Percentiles rank a stretch among this genome's conserved stretches.
Evolutionary conservation across 1,140 invertebrate species (phyloP).

Genomic region (Zophobas atratus): DNA sequence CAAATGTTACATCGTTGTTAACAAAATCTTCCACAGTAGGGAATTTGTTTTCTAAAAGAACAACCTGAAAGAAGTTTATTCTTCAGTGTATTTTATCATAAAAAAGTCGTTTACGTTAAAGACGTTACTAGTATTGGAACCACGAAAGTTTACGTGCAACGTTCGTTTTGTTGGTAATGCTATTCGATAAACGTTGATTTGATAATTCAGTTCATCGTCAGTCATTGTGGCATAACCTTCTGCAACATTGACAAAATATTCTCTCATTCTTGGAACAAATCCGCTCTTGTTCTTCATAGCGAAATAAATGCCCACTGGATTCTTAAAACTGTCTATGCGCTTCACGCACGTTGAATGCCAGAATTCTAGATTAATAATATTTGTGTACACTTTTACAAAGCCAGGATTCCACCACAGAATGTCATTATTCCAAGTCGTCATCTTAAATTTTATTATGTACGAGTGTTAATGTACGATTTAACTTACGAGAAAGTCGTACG

Average conservation of each 20-base stretch:
- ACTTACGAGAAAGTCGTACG: slow-evolving; percentile 24
- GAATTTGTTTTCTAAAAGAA: background rate
- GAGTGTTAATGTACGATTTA: background rate
- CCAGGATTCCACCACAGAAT: slow-evolving; percentile 22
- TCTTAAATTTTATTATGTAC: background rate
- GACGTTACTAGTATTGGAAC: background rate
- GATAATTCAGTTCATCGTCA: slow-evolving; percentile 1
- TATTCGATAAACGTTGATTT: background rate
- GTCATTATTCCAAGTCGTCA: slow-evolving; percentile 5
- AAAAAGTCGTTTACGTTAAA: background rate
- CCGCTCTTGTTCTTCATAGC: background rate
- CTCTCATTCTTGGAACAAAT: background rate
- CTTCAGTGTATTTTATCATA: background rate
- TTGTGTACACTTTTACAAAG: background rate
- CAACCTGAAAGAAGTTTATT: background rate
- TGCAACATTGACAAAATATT: background rate
- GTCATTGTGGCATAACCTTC: background rate
- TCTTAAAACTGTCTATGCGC: background rate
- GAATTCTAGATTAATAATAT: slow-evolving; percentile 9
- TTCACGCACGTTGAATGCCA: slow-evolving; percentile 17
- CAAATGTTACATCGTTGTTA: background rate
- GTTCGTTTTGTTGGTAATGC: background rate
- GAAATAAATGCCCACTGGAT: background rate
- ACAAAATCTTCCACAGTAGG: background rate
- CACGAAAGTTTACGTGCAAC: background rate